phyloP scores from a whole-genome alignment of 2,888 invertebrate species.

The Omphaloscelis lunosa region DNA sequence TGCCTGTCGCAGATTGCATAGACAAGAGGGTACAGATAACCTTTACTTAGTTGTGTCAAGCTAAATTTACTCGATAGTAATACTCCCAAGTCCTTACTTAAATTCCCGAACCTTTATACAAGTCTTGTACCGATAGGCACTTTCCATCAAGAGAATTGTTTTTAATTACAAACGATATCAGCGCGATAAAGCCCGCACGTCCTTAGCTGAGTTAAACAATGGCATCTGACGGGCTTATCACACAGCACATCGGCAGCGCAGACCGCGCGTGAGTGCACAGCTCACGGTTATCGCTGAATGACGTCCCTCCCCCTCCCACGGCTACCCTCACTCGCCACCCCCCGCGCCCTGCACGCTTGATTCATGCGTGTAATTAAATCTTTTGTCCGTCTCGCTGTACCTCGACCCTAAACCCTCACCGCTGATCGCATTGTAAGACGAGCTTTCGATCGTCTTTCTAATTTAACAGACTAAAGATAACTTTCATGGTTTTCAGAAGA shows the following conservation, averaged over 20 bases:
- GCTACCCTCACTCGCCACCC: conserved; percentile 60
- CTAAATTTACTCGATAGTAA: conserved; percentile 8
- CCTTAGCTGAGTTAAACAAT: conserved; percentile 79
- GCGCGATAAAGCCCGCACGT: conserved; percentile 83
- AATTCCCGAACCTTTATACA: conserved; percentile 19
- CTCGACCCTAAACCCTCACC: conserved; percentile 77
- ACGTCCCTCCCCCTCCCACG: conserved; percentile 71
- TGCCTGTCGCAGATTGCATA: background rate
- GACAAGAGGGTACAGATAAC: background rate
- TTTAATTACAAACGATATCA: conserved; percentile 80
- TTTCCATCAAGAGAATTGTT: conserved; percentile 60
- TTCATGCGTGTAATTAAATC: conserved; percentile 91
- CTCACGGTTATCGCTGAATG: conserved; percentile 79
- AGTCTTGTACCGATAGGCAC: conserved; percentile 38
- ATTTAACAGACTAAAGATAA: conserved; percentile 79
- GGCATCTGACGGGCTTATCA: conserved; percentile 77
- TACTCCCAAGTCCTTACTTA: background rate
- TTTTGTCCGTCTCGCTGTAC: conserved; percentile 85
- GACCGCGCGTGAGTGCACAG: conserved; percentile 83
- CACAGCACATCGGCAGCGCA: conserved; percentile 75
- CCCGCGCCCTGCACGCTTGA: conserved; percentile 82
- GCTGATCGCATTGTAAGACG: conserved; percentile 81
- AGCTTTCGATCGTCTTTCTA: conserved; percentile 80
- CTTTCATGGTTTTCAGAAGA: conserved; percentile 70
- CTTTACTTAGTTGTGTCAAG: background rate